A percentile compares a stretch with the other conserved stretches of the same genome.
Conservation (phyloP, 2,113 vertebrate species). For the Mirza zaza region DNA sequence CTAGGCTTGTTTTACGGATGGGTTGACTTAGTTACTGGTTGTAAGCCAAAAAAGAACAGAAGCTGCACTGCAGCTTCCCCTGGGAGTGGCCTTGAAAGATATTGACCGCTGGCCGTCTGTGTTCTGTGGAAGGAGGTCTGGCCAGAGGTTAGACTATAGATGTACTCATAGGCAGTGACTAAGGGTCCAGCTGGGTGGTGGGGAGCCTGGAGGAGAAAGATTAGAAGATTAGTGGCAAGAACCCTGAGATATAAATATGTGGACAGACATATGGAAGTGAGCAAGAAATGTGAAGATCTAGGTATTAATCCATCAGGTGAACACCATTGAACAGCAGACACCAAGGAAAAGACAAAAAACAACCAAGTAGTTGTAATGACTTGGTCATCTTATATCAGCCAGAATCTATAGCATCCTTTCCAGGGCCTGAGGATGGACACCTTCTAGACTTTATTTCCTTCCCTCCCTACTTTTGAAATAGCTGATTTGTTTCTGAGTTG, state of each 20-base stretch:
- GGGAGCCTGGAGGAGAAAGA: not conserved
- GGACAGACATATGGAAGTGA: not conserved
- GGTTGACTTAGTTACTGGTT: not conserved
- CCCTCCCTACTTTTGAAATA: not conserved
- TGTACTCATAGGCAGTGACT: not conserved
- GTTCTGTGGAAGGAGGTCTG: not conserved
- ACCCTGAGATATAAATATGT: not conserved
- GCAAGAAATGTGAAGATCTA: not conserved
- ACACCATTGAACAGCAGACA: not conserved
- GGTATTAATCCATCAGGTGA: not conserved
- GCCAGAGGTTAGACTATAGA: not conserved
- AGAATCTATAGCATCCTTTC: not conserved
- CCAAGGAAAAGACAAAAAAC: not conserved
- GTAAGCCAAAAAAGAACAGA: not conserved
- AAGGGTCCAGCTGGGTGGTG: not conserved
- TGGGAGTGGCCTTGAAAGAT: not conserved
- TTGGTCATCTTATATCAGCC: not conserved
- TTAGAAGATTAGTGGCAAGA: not conserved
- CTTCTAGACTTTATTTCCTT: not conserved
- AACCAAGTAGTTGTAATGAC: not conserved
- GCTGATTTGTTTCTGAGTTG: not conserved
- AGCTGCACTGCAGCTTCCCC: not conserved
- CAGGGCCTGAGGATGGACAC: not conserved
- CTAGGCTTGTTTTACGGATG: not conserved
- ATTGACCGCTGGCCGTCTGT: not conserved